Percentiles rank a stretch among this genome's conserved stretches.
These are phyloP conservation scores for Eretmodus cyanostictus DNA, from an alignment of 2,113 vertebrate species.

Conservation along the genomic window DNA sequence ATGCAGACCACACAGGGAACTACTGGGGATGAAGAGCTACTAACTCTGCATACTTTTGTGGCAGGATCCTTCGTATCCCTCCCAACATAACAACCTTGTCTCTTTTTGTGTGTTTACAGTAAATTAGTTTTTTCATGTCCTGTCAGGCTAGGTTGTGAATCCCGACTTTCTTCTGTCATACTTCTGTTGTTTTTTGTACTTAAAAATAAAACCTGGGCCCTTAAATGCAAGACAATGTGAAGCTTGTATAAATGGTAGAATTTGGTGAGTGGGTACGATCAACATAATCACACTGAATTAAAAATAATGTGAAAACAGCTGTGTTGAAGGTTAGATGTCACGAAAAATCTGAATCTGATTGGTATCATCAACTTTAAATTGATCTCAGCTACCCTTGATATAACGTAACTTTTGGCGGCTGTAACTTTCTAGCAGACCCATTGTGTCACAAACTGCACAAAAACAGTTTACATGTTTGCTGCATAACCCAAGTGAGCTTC, in stretches of 20 bases:
- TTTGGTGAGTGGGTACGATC: background rate
- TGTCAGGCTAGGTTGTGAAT: background rate
- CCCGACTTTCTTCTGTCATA: background rate
- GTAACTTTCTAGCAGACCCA: background rate
- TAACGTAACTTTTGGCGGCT: background rate
- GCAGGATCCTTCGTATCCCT: background rate
- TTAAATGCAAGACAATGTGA: background rate
- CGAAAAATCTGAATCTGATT: background rate
- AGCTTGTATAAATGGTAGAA: background rate
- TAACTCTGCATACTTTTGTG: background rate
- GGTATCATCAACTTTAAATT: background rate
- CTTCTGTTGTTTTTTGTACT: background rate
- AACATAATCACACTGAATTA: background rate
- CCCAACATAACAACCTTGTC: background rate
- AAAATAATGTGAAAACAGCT: background rate
- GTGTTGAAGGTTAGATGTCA: background rate
- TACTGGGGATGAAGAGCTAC: background rate
- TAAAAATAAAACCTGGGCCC: background rate
- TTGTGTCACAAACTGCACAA: background rate
- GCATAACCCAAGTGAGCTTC: background rate
- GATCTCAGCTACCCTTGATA: background rate
- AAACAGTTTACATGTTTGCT: background rate
- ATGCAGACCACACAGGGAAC: conserved; percentile 50
- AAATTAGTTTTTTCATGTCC: background rate
- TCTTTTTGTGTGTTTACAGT: background rate